Base-by-base conservation (phyloP, 2,888 invertebrate genomes). In the Caenorhabditis macrosperma region DNA sequence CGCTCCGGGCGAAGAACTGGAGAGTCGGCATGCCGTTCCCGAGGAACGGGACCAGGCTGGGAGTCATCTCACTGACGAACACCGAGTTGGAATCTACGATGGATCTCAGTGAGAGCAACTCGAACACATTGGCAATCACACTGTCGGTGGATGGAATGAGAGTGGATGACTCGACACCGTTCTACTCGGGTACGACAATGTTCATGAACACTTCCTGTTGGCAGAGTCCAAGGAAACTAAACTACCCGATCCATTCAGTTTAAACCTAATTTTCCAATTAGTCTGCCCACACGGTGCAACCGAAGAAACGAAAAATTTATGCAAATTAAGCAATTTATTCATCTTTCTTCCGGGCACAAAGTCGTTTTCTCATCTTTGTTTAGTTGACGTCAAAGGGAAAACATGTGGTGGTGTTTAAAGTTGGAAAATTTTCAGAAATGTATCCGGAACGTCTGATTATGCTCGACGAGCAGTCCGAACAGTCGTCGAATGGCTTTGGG, bases 401-500 rank as follows among this genome's bases (percentile, higher is more conserved):
- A n/a, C n/a, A n/a, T n/a, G n/a, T n/a, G n/a, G n/a, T n/a, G n/a
- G n/a, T n/a, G n/a, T n/a, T n/a, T n/a, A n/a, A n/a, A n/a, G n/a
- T 6, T 60, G 5, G 2, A 44, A 46, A 46, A 26, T 48, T 74
- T 66, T 12, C 71, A 78, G 81, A 82, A 46, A 52, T 85, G 48
- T 96, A 96, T 92, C 93, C 94, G 4, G 95, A 96, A 91, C 92
- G 95, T 74, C 95, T 96, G 91, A 68, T 79, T 12, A 50, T 86
- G 50, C 33, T 69, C 28, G 75, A 79, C 46, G 78, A 78, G 24
- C 64, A 44, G 6, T 24, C 61, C n/a, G 78, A 78, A 22, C 54
- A 72, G 26, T 9, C 52, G 1, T 55, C 61, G 0, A 71, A 41
- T 17, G 44, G 50, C 10, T 69, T 69, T n/a, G 66, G 67, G 35